Percentiles rank a stretch among this genome's conserved stretches.
Evolutionary conservation across 2,888 invertebrate genomes (phyloP).

Genomic region (Stenoptilia bipunctidactyla): DNA sequence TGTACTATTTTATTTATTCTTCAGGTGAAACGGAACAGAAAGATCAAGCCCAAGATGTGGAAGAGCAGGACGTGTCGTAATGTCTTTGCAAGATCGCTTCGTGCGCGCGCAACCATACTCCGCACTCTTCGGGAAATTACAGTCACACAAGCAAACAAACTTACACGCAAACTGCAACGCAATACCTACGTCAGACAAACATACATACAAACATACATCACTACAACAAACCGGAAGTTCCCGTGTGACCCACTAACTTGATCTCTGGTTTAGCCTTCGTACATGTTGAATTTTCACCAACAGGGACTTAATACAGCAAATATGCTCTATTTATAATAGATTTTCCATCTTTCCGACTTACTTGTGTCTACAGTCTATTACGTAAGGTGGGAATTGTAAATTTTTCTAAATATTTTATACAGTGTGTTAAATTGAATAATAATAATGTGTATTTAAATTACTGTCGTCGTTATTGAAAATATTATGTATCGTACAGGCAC

Average conservation of each 20-base stretch:
- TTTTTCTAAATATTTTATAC: slow-evolving; percentile 69
- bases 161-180: no score
- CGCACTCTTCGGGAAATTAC: not conserved
- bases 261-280: not conserved
- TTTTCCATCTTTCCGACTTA: slow-evolving; percentile 33
- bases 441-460: no score
- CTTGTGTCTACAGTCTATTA: slow-evolving; percentile 19
- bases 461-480: slow-evolving; percentile 30
- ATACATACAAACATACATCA: no score
- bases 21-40: slow-evolving; percentile 91
- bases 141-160: no score
- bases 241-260: not conserved
- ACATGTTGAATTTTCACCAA: slow-evolving; percentile 8
- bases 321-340: slow-evolving; percentile 17
- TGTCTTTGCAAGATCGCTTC: slow-evolving; percentile 21
- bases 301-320: slow-evolving; percentile 16
- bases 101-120: not conserved
- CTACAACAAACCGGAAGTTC: no score
- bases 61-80: slow-evolving; percentile 97
- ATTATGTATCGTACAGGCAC: slow-evolving; percentile 36
- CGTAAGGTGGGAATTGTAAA: slow-evolving; percentile 59
- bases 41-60: slow-evolving; percentile 92
- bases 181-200: no score
- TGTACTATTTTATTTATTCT: no score
- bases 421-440: slow-evolving; percentile 43